Evolutionary conservation across 37 sponge, comb jelly and placozoan genomes (phyloP).

Genomic region (Beroe forskalii): DNA sequence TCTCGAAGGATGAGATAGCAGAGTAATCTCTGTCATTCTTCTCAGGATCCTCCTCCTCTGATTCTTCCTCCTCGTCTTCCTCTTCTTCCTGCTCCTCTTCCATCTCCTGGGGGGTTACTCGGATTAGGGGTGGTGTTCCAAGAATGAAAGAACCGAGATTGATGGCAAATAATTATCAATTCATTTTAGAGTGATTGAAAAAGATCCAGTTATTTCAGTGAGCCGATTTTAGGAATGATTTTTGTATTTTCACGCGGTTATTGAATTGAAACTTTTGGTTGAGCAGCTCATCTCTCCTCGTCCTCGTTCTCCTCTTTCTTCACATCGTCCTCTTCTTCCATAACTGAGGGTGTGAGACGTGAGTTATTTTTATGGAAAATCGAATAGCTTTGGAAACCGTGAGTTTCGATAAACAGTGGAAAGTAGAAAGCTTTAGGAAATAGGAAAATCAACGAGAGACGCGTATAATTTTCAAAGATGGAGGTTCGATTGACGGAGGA

Average conservation of each 20-base stretch:
- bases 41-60: background rate
- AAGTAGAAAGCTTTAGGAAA: background rate
- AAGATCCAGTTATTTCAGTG: no score
- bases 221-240: no score
- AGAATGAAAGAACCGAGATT: background rate
- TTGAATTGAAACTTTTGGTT: background rate
- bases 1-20: background rate
- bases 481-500: no score
- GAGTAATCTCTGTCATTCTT: slow-evolving; percentile 43
- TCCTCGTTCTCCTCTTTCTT: slow-evolving; percentile 18
- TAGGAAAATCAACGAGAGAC: no score
- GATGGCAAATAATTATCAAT: background rate
- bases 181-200: background rate
- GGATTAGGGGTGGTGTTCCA: background rate
- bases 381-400: background rate
- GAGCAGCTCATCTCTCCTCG: no score
- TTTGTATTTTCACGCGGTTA: background rate
- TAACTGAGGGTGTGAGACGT: background rate
- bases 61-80: slow-evolving; percentile 30
- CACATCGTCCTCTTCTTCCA: slow-evolving; percentile 19
- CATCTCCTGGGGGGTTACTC: background rate
- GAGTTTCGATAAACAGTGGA: no score
- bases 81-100: slow-evolving; percentile 44
- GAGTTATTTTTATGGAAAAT: background rate
- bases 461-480: no score